Percentiles rank a stretch among this genome's conserved stretches.
These are phyloP conservation scores for Xiphophorus maculatus DNA, from an alignment of 2,113 vertebrate genomes.

Conservation along the genomic window DNA sequence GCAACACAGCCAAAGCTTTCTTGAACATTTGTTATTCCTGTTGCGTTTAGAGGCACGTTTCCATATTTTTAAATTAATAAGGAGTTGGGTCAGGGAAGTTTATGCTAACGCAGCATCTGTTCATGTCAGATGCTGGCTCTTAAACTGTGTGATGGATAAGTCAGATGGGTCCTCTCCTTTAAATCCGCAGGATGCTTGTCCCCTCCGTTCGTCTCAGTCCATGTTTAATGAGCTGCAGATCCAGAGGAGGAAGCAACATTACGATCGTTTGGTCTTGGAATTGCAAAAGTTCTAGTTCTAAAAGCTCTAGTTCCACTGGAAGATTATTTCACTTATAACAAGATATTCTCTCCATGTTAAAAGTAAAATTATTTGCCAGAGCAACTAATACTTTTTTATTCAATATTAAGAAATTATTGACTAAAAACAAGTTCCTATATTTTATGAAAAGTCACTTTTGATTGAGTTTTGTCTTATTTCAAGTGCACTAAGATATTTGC, in stretches of 20 bases:
- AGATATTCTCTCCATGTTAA: no score
- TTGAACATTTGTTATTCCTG: background rate
- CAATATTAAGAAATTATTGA: no score
- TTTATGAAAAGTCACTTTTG: no score
- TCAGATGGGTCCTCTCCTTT: background rate
- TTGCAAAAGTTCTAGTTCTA: no score
- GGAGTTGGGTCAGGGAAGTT: background rate
- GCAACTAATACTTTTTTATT: no score
- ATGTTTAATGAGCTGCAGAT: background rate
- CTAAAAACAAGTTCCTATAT: no score
- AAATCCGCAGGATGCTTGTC: background rate
- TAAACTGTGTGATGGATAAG: background rate
- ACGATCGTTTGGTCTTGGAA: background rate
- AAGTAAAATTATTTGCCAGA: no score
- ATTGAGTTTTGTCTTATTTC: no score
- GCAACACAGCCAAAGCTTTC: background rate
- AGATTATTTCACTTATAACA: no score
- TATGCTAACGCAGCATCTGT: background rate
- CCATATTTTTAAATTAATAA: background rate
- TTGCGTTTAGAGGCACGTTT: background rate
- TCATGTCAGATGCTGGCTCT: background rate
- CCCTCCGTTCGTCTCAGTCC: background rate
- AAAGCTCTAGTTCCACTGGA: no score
- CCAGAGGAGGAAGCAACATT: background rate
- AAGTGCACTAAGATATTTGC: no score